Evolutionary conservation across 2,797 vertebrate species (phyloP).

Genomic region (Pangasius macronema): DNA sequence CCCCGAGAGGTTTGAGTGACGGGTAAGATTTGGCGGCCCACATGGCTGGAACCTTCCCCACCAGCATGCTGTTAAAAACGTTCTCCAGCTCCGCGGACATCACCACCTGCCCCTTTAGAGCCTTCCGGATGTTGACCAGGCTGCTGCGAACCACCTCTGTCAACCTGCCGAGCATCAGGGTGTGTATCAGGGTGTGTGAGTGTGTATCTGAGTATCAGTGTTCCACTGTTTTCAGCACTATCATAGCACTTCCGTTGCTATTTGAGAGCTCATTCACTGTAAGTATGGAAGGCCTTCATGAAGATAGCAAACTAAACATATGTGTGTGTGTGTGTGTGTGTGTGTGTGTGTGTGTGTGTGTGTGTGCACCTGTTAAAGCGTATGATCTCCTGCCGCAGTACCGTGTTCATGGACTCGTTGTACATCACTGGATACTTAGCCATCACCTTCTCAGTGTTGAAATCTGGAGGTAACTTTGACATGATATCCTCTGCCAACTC

Average conservation of each 20-base stretch:
- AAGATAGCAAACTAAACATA: not conserved
- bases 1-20: slow-evolving; percentile 88
- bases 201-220: not conserved
- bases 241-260: too few relatives aligned
- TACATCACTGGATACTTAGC: slow-evolving; percentile 85
- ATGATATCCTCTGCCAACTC: slow-evolving; percentile 87
- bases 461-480: slow-evolving; percentile 83
- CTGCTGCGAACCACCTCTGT: slow-evolving; percentile 83
- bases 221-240: not conserved
- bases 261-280: not conserved
- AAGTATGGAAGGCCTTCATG: not conserved
- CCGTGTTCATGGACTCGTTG: slow-evolving; percentile 93
- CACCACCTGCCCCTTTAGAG: slow-evolving; percentile 88
- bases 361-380: slow-evolving; percentile 88
- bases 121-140: slow-evolving; percentile 82
- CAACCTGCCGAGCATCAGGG: slow-evolving; percentile 71
- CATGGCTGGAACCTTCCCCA: slow-evolving; percentile 85
- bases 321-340: not conserved
- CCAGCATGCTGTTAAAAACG: slow-evolving; percentile 85
- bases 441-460: slow-evolving; percentile 80
- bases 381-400: slow-evolving; percentile 90
- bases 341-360: slow-evolving; percentile 3
- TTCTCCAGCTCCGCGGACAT: slow-evolving; percentile 93
- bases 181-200: not conserved
- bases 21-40: slow-evolving; percentile 92